Evolutionary conservation across 2,888 invertebrate genomes (phyloP).

Genomic region (Baccha elongata): DNA sequence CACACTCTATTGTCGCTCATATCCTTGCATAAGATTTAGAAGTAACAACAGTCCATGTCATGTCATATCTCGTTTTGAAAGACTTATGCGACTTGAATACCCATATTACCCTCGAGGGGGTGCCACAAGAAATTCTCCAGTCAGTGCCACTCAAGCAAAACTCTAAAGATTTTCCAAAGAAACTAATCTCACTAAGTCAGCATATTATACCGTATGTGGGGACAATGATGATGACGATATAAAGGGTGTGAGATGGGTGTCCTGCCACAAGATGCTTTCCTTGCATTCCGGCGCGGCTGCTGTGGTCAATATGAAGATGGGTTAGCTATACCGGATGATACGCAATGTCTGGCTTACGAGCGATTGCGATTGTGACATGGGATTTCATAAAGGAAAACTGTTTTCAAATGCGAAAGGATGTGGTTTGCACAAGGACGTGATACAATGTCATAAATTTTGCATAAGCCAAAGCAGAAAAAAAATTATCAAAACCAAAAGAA

Average conservation of each 20-base stretch:
- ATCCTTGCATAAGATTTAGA: slow-evolving; percentile 34
- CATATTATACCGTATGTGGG: slow-evolving; percentile 41
- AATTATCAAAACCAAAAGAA: background rate
- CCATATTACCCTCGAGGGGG: slow-evolving; percentile 64
- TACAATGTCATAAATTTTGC: slow-evolving; percentile 67
- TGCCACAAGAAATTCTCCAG: slow-evolving; percentile 1
- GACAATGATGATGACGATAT: slow-evolving; percentile 15
- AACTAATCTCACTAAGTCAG: slow-evolving; percentile 69
- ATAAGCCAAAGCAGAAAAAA: slow-evolving; percentile 21
- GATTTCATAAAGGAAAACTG: slow-evolving; percentile 59
- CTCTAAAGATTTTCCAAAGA: slow-evolving; percentile 37
- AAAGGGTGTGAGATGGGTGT: slow-evolving; percentile 1
- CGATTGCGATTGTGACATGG: slow-evolving; percentile 70
- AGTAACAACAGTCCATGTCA: slow-evolving; percentile 49
- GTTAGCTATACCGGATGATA: slow-evolving; percentile 28
- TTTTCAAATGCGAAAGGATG: slow-evolving; percentile 61
- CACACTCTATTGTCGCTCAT: slow-evolving; percentile 20
- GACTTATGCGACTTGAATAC: slow-evolving; percentile 58
- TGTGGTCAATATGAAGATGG: slow-evolving; percentile 62
- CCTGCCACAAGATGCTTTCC: slow-evolving; percentile 50
- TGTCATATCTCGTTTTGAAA: slow-evolving; percentile 58
- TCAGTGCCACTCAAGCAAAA: slow-evolving; percentile 59
- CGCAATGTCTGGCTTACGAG: slow-evolving; percentile 67
- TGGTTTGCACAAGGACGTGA: slow-evolving; percentile 63
- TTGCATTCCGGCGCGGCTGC: slow-evolving; percentile 57